These are phyloP conservation scores for Microctenopoma steveboyesi DNA, from an alignment of 2,797 vertebrate species.

Conservation along the genomic window DNA sequence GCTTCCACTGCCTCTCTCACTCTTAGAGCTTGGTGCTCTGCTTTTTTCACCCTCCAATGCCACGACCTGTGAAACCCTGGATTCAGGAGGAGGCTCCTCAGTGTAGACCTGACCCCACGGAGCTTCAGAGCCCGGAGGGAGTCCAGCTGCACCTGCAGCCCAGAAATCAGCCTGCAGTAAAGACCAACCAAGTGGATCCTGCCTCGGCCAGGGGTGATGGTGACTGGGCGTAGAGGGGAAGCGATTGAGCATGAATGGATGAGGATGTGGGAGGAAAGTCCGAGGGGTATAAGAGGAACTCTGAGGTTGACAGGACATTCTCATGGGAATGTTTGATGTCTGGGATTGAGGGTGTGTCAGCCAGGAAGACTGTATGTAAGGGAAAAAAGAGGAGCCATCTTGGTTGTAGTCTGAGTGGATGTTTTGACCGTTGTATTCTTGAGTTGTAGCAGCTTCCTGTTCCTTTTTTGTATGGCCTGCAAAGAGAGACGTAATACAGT, in stretches of 20 bases:
- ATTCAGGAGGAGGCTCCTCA: constrained; percentile 37
- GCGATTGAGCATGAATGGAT: constrained; percentile 37
- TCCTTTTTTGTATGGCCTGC: constrained; percentile 39
- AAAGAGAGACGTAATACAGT: background rate
- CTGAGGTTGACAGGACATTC: constrained; percentile 21
- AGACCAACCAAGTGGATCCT: constrained; percentile 29
- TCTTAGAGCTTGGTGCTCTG: constrained; percentile 17
- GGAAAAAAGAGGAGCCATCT: constrained; percentile 11
- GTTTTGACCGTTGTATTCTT: constrained; percentile 12
- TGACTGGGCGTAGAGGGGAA: background rate
- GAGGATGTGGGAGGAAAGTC: constrained; percentile 29
- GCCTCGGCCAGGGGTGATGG: constrained; percentile 25
- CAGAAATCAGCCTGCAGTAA: constrained; percentile 22
- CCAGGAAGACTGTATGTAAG: constrained; percentile 50
- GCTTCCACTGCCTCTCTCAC: constrained; percentile 6
- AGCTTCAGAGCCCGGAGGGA: constrained; percentile 17
- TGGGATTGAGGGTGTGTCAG: constrained; percentile 48
- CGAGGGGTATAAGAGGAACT: constrained; percentile 11
- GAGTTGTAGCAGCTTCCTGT: constrained; percentile 23
- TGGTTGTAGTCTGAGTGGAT: constrained; percentile 34
- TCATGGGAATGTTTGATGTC: constrained; percentile 26
- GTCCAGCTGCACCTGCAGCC: constrained; percentile 27
- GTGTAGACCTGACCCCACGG: constrained; percentile 37
- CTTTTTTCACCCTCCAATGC: constrained; percentile 15
- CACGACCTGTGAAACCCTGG: background rate